phyloP scores from a whole-genome alignment of 2,113 vertebrate species.

The Forbesichthys papilliferus region DNA sequence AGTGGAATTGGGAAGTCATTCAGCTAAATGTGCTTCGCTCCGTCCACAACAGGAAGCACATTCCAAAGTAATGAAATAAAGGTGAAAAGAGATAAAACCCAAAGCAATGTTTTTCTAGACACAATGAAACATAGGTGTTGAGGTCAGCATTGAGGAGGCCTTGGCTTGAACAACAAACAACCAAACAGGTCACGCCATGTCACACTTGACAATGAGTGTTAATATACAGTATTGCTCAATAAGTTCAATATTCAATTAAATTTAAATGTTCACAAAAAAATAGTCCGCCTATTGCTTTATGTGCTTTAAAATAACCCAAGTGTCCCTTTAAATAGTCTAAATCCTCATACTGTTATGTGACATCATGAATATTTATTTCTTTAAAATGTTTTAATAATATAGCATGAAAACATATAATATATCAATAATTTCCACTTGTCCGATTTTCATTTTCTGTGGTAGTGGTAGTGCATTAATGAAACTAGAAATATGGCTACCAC shows the following conservation, averaged over 20 bases:
- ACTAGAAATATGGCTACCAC: background rate
- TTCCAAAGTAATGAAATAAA: constrained; percentile 33
- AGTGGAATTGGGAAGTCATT: constrained; percentile 36
- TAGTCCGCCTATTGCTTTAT: constrained; percentile 14
- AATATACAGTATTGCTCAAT: constrained; percentile 5
- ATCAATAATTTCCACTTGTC: too few species aligned
- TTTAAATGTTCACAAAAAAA: background rate
- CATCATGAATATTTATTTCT: too few species aligned
- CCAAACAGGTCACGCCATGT: background rate
- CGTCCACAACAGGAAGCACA: constrained; percentile 21
- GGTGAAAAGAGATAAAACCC: constrained; percentile 34
- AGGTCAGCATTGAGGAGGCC: constrained; percentile 12
- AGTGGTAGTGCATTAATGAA: too few species aligned
- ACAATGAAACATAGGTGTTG: constrained; percentile 12
- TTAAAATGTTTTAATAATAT: too few species aligned
- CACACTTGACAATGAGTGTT: constrained; percentile 23
- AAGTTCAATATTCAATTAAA: constrained; percentile 9
- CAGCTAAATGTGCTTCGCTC: constrained; percentile 46
- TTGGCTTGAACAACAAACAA: constrained; percentile 8
- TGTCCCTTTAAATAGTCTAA: constrained; percentile 37
- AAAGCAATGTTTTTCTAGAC: constrained; percentile 25
- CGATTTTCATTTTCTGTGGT: too few species aligned
- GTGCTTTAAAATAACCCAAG: constrained; percentile 40
- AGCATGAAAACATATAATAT: too few species aligned
- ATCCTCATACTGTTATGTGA: constrained; percentile 42